phyloP scores from a whole-genome alignment of 2,888 invertebrate genomes.

The Cephus runcator region DNA sequence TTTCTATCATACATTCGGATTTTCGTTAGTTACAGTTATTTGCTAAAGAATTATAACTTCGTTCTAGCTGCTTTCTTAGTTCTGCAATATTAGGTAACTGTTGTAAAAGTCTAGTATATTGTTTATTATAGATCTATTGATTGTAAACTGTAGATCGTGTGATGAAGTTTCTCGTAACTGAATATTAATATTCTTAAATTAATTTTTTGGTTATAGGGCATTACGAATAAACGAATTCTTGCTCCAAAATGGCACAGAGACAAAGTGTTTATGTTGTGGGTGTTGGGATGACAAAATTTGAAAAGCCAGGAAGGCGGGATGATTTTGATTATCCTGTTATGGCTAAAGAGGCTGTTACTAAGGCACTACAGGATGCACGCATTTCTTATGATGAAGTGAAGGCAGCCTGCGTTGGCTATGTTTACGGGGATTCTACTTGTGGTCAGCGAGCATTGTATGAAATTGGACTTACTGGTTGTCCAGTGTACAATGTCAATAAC shows the following conservation, averaged over 20 bases:
- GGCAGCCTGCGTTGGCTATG: slow-evolving; percentile 93
- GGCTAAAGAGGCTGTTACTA: slow-evolving; percentile 91
- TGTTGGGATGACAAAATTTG: slow-evolving; percentile 98
- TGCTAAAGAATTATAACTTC: not conserved
- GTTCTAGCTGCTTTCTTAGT: not conserved
- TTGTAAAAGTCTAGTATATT: not conserved
- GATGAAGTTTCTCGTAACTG: not conserved
- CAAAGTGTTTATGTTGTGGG: slow-evolving; percentile 87
- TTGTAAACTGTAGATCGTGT: not conserved
- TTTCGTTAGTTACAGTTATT: not conserved
- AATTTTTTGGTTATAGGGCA: not conserved
- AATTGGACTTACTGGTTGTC: slow-evolving; percentile 95
- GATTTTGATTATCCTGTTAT: slow-evolving; percentile 94
- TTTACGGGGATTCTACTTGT: slow-evolving; percentile 94
- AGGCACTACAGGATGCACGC: slow-evolving; percentile 87
- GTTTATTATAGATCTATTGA: not conserved
- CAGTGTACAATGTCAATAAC: slow-evolving; percentile 98
- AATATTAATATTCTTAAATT: not conserved
- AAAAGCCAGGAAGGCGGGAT: slow-evolving; percentile 86
- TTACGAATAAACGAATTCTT: not conserved
- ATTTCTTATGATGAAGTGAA: slow-evolving; percentile 81
- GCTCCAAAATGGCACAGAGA: slow-evolving; percentile 43
- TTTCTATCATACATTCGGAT: not conserved
- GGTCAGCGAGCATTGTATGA: slow-evolving; percentile 96
- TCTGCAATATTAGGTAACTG: not conserved